phyloP scores from a whole-genome alignment of 2,797 vertebrate genomes.

The Periophthalmus magnuspinnatus region DNA sequence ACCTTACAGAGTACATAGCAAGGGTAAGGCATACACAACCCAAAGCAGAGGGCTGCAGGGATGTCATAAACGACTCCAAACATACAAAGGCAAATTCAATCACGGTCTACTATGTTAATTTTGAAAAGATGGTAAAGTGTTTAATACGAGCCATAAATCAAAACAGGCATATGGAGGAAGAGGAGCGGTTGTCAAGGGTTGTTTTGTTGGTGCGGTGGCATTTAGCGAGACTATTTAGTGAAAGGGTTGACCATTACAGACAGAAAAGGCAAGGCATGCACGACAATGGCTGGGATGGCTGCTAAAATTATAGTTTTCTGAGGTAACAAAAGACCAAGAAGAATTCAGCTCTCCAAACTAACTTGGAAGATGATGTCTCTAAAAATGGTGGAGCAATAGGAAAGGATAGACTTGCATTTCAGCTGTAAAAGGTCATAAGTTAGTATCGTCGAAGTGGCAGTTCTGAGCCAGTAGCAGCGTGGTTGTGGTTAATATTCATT shows the following conservation, averaged over 20 bases:
- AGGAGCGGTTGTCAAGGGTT: slow-evolving; percentile 19
- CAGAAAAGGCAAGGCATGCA: slow-evolving; percentile 12
- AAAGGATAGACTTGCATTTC: not conserved
- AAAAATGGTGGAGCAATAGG: not conserved
- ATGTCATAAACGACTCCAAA: slow-evolving; percentile 23
- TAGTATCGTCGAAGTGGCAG: too few relatives aligned
- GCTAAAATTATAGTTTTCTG: slow-evolving; percentile 35
- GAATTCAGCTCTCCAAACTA: not conserved
- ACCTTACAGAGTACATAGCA: not conserved
- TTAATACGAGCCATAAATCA: slow-evolving; percentile 35
- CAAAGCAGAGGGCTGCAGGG: not conserved
- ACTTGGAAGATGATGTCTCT: not conserved
- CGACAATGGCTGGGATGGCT: slow-evolving; percentile 25
- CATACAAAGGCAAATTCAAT: slow-evolving; percentile 17
- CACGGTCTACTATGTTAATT: slow-evolving; percentile 18
- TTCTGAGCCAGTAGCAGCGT: too few relatives aligned
- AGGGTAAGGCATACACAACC: not conserved
- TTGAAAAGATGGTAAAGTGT: slow-evolving; percentile 7
- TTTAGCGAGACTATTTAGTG: slow-evolving; percentile 35
- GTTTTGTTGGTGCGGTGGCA: slow-evolving; percentile 23
- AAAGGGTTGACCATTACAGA: slow-evolving; percentile 42
- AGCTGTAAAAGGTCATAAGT: not conserved
- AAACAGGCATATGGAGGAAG: not conserved
- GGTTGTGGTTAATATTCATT: too few relatives aligned
- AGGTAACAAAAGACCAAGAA: slow-evolving; percentile 35